Conservation (phyloP, 1,140 invertebrate genomes). For the Manduca sexta region DNA sequence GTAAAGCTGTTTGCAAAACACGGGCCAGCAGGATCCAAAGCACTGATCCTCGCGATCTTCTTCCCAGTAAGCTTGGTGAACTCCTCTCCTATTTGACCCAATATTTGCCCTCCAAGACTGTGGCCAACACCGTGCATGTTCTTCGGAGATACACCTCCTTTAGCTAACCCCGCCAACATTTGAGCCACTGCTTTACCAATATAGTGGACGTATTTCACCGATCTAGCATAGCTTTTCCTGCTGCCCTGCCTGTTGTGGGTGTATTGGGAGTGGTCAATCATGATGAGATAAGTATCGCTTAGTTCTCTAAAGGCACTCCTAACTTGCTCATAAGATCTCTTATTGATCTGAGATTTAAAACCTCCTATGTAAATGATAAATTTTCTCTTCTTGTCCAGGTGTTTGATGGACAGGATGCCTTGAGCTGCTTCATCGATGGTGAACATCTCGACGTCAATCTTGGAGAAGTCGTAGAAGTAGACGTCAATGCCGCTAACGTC, state of each 20-base stretch:
- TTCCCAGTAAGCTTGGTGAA: constrained; percentile 48
- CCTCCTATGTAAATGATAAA: constrained; percentile 61
- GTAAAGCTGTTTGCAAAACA: constrained; percentile 74
- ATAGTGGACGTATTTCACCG: constrained; percentile 55
- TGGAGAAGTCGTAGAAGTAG: constrained; percentile 56
- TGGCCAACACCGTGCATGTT: constrained; percentile 64
- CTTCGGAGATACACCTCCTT: constrained; percentile 44
- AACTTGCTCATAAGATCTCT: constrained; percentile 45
- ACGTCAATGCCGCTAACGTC: constrained; percentile 51
- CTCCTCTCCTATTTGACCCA: constrained; percentile 70
- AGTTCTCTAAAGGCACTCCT: constrained; percentile 47
- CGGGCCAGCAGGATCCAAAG: constrained; percentile 82
- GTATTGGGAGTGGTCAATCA: constrained; percentile 56
- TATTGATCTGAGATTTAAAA: constrained; percentile 56
- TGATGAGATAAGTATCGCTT: constrained; percentile 53
- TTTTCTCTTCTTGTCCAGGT: constrained; percentile 47
- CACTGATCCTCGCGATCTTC: constrained; percentile 75
- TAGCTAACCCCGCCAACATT: constrained; percentile 33
- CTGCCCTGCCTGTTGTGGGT: constrained; percentile 51
- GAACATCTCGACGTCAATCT: constrained; percentile 33
- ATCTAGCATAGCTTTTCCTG: constrained; percentile 56
- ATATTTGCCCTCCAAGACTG: constrained; percentile 73
- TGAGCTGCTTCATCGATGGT: constrained; percentile 38
- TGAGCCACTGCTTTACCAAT: constrained; percentile 53
- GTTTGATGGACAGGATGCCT: constrained; percentile 33